Evolutionary conservation across 2,888 invertebrate species (phyloP), one percentile per base, ranked within the genome.

Genomic region (Drosophila imparisetae): DNA sequence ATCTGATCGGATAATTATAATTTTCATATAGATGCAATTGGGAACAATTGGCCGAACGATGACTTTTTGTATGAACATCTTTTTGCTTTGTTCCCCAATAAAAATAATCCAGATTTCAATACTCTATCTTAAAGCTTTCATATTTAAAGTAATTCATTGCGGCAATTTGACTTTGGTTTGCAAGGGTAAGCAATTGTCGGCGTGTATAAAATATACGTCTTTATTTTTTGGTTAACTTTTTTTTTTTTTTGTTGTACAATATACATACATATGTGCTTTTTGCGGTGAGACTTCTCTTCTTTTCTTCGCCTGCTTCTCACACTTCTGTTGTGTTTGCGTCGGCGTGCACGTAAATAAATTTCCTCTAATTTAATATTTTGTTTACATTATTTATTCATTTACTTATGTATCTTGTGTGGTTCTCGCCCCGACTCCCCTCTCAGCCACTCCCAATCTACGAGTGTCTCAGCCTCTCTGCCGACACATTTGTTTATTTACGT

Each of bases 281-380:
- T 63, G 45, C 49, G 36, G 27, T 38, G 4, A 38, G 36, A 38
- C 38, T 38, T 38, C n/a, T 29, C 38, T 38, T 55, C 13, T 55
- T 8, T 13, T 38, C 49, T 61, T 30, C 50, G 24, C 45, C 24
- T 8, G 24, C 60, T 27, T 58, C 60, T 59, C 48, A 24, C 66
- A 40, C 64, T 59, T 62, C 30, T 59, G 63, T 78, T 78, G 73
- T 81, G 73, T 68, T 76, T 75, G 78, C 76, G 80, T 81, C 81
- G 79, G 81, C 67, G 76, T 79, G 77, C 78, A 81, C 85, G 78
- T 78, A 88, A 85, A 88, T 88, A 83, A 85, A 86, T 85, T 88
- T 88, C 86, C 81, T 85, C 83, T 88, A 85, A 85, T 88, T 85
- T 85, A 88, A 85, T 85, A 88, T 85, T 88, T 85, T 85, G 86